A percentile compares a stretch with the other conserved stretches of the same genome.
These are phyloP conservation scores for Neoarius graeffei DNA, from an alignment of 2,113 vertebrate species.

Conservation along the genomic window DNA sequence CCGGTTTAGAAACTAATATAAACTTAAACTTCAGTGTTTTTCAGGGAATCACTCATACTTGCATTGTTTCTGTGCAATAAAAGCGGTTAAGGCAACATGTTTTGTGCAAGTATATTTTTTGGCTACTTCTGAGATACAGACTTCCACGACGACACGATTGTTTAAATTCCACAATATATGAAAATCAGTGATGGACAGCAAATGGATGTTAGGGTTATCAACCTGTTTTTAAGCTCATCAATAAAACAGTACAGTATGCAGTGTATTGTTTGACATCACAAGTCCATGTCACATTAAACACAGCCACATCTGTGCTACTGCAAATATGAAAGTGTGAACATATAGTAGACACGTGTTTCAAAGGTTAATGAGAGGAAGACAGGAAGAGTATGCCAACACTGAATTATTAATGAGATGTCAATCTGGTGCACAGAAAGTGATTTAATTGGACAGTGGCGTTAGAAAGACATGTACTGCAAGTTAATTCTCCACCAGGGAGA, in stretches of 20 bases:
- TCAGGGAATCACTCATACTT: no score
- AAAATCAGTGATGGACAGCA: background rate
- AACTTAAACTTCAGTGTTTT: no score
- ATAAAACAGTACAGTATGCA: background rate
- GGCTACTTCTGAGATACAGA: no score
- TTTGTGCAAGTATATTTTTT: no score
- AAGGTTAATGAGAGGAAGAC: slow-evolving; percentile 38
- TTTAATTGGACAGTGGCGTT: background rate
- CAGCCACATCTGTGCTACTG: background rate
- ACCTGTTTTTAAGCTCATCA: slow-evolving; percentile 4
- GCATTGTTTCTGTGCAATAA: no score
- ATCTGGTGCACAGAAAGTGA: background rate
- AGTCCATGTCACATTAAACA: slow-evolving; percentile 30
- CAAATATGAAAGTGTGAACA: background rate
- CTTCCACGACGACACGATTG: no score
- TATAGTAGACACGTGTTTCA: background rate
- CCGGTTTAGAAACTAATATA: no score
- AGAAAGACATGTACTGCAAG: background rate
- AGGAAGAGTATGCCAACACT: slow-evolving; percentile 18
- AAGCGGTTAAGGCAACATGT: no score
- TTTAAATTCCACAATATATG: background rate
- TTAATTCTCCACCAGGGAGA: slow-evolving; percentile 34
- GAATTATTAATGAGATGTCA: slow-evolving; percentile 50
- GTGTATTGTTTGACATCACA: background rate
- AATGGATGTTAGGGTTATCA: background rate